phyloP scores from a whole-genome alignment of 1,140 invertebrate genomes.

The Drosophila azteca region DNA sequence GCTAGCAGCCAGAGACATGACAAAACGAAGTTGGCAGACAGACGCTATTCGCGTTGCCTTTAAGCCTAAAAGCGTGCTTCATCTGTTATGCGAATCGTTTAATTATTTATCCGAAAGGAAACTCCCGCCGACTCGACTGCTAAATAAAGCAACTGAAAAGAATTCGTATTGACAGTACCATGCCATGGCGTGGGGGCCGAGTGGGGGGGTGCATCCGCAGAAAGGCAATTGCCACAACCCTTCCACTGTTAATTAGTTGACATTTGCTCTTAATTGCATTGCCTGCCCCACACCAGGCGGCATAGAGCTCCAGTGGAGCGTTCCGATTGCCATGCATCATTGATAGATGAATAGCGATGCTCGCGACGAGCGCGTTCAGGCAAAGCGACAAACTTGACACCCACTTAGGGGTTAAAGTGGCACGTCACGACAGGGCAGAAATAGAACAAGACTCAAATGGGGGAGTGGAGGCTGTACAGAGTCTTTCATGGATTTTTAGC shows the following conservation, averaged over 20 bases:
- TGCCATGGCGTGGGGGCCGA: not conserved
- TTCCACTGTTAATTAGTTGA: slow-evolving; percentile 79
- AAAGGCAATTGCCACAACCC: slow-evolving; percentile 15
- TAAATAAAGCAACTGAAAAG: slow-evolving; percentile 38
- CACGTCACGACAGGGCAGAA: slow-evolving; percentile 9
- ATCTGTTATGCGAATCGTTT: slow-evolving; percentile 82
- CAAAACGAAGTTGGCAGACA: slow-evolving; percentile 21
- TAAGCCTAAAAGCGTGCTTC: slow-evolving; percentile 81
- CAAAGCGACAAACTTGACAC: slow-evolving; percentile 72
- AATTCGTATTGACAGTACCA: slow-evolving; percentile 42
- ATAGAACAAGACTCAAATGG: not conserved
- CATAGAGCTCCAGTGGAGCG: slow-evolving; percentile 62
- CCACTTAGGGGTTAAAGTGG: slow-evolving; percentile 54
- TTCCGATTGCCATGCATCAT: slow-evolving; percentile 63
- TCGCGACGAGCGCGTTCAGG: slow-evolving; percentile 46
- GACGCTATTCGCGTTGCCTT: slow-evolving; percentile 51
- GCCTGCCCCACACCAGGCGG: slow-evolving; percentile 11
- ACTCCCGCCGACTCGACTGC: slow-evolving; percentile 22
- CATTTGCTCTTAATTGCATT: slow-evolving; percentile 81
- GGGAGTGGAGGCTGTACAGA: not conserved
- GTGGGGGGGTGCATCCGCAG: slow-evolving; percentile 4
- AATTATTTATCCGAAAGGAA: slow-evolving; percentile 82
- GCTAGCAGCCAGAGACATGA: no score
- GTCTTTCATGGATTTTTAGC: not conserved
- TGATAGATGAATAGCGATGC: slow-evolving; percentile 53